Evolutionary conservation across 2,113 vertebrate genomes (phyloP), one percentile per base, ranked within the genome.

Genomic region (Chunga burmeisteri): DNA sequence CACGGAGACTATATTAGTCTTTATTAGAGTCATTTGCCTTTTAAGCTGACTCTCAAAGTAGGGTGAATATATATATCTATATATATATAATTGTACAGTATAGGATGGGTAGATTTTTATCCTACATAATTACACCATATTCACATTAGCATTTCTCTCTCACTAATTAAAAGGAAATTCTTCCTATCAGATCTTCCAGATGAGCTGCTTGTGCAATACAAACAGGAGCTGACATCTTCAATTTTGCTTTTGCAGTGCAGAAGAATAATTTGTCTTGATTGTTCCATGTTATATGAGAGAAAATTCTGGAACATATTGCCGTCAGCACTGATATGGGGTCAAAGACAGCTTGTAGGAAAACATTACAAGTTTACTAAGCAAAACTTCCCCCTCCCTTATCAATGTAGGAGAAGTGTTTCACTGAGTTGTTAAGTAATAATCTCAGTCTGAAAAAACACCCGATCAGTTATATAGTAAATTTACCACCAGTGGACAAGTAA

Each of bases 131-230:
- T 81, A 81, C 44, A 83, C 42, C 36, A 70, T n/a, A 86, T 93
- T 95, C 29, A 50, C 53, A 83, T 88, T 82, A 78, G 7, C 42
- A 50, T 59, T 94, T 94, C 63, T 86, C 18, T 42, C 38, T 88
- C 73, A 29, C 16, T 88, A 81, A 95, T 93, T 90, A 88, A 29
- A 93, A 58, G 16, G n/a, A 65, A 90, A 66, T 42, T 93, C 29
- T 83, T 88, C 36, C 32, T 68, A 52, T 94, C 79, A 88, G 44
- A 38, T 72, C 26, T 26, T 90, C 49, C 61, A 90, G 75, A 86
- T 56, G 59, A 92, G 75, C 59, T 83, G 75, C 16, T 86, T 73
- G 40, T 81, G 59, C 26, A 38, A 71, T 77, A 56, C 46, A 59
- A 40, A 86, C 55, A 77, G 42, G 42, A 93, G 42, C n/a, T 90